phyloP scores from a whole-genome alignment of 2,888 invertebrate species.

The Tipula confusa region DNA sequence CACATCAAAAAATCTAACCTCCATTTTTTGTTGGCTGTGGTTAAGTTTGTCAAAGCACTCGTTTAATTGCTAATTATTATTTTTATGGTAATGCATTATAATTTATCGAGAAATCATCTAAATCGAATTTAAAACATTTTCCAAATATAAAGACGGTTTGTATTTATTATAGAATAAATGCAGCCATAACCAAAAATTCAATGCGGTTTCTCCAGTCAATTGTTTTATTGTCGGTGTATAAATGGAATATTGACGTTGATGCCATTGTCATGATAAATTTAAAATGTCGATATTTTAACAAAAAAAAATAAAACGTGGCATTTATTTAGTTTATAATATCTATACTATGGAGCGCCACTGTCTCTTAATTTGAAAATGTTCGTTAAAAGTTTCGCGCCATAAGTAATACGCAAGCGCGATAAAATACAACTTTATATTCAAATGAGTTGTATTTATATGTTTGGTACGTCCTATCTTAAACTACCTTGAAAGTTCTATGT shows the following conservation, averaged over 20 bases:
- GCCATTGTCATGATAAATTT: background rate
- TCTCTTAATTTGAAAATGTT: background rate
- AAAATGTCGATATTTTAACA: background rate
- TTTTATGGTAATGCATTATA: background rate
- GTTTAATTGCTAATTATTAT: background rate
- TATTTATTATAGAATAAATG: background rate
- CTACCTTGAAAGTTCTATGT: too few species aligned
- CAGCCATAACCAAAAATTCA: background rate
- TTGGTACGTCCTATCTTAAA: too few species aligned
- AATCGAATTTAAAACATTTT: background rate
- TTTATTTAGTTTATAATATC: background rate
- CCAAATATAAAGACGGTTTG: background rate
- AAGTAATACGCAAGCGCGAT: background rate
- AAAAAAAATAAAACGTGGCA: background rate
- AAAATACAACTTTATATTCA: background rate
- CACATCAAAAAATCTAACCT: constrained; percentile 6
- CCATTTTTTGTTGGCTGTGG: constrained; percentile 16
- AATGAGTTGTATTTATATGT: background rate
- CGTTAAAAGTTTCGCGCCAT: background rate
- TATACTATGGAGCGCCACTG: background rate
- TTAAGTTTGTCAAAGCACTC: background rate
- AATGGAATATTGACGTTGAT: background rate
- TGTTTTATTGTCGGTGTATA: background rate
- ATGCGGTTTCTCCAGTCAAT: background rate
- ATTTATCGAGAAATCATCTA: background rate